Evolutionary conservation across 2,888 invertebrate species (phyloP), one percentile per base, ranked within the genome.

Genomic region (Pediacus dermestoides): DNA sequence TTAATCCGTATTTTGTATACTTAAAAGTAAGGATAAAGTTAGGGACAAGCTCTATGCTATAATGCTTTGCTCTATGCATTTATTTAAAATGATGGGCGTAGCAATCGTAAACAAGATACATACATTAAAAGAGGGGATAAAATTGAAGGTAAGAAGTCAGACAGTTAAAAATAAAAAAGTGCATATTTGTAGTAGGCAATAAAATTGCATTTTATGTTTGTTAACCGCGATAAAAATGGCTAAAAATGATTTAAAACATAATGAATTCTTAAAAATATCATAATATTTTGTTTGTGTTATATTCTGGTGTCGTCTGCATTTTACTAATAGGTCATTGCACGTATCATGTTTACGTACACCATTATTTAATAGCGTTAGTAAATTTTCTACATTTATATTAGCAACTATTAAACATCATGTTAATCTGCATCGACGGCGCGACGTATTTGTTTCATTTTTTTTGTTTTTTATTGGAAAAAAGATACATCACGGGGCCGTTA

Each of bases 351-450:
- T 46, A 50, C 42, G 42, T 47, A 43, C 30, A 42, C 33, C 43
- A 52, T 52, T 52, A 52, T 52, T 52, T 48, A 52, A 52, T 50
- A 52, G 46, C 42, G 48, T 47, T 51, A 44, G 42, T 45, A 43
- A 45, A 44, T 49, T 46, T 42, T 30, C 42, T n/a, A n/a, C n/a
- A 37, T 41, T 45, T 39, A 40, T 47, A 31, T 41, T 42, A 38
- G 37, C 44, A 46, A 49, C 39, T 39, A 44, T 39, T 42, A 42
- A 44, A 44, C 45, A 50, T n/a, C n/a, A n/a, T n/a, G n/a, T n/a
- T n/a, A n/a, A n/a, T n/a, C n/a, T n/a, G n/a, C n/a, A n/a, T n/a
- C n/a, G n/a, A n/a, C n/a, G n/a, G n/a, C n/a, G n/a, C n/a, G n/a
- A n/a, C n/a, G n/a, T n/a, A n/a, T n/a, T n/a, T n/a, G n/a, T n/a